Evolutionary conservation across 2,797 vertebrate genomes (phyloP), one percentile per base, ranked within the genome.

Genomic region (Steatocranus sp.): DNA sequence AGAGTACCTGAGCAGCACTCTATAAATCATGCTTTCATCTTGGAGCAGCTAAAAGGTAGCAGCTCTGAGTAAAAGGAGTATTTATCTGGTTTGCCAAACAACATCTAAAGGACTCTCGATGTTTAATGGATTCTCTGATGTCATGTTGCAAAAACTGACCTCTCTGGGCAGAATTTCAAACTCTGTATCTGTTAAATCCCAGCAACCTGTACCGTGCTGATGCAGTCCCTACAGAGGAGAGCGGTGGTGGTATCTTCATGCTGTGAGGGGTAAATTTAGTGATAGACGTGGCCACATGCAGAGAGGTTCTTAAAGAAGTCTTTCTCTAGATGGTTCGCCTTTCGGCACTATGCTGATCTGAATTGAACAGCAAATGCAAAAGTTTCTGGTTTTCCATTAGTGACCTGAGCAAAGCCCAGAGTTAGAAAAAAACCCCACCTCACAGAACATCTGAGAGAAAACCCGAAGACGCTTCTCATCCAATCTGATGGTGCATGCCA

Each of bases 401-500:
- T 27, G 63, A 43, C 6, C 20, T 25, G 23, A 43, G 20, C 0
- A 49, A 49, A 49, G 48, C 7, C 17, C 43, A 46, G 43, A 15
- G 5, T 46, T 46, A 25, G 4, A 25, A 25, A 7, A 6, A 15
- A 8, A 6, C n/a, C n/a, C n/a, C 5, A 36, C 32, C 56, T 61
- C 7, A 23, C 1, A 66, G 61, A 66, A 38, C 34, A 66, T 4
- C 5, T 66, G 61, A 23, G n/a, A 23, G 34, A 14, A 38, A 38
- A 38, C 1, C 61, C 6, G 34, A 38, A 41, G 61, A 66, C 0
- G 2, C 34, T 38, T 66, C 34, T 23, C 61, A 66, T 66, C 34
- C 34, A 38, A 23, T 38, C 34, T 38, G 34, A 66, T 0, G n/a
- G 5, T 9, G 11, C 34, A 9, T 6, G 12, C 11, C 0, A 15